Evolutionary conservation across 1,140 invertebrate species (phyloP), one percentile per base, ranked within the genome.

Genomic region (Temnothorax curvispinosus): DNA sequence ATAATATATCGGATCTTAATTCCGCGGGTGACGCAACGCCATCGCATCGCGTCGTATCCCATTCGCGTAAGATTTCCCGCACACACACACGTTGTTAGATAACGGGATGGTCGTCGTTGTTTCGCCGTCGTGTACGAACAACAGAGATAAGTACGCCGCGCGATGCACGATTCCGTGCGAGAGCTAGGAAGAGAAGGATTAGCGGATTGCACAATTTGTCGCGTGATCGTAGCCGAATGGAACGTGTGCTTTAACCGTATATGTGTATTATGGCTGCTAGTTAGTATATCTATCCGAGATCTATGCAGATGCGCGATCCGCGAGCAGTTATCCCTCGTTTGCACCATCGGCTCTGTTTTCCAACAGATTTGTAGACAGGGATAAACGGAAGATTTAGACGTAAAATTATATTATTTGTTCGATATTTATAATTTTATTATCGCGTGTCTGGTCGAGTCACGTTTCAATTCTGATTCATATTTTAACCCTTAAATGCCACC

Each of bases 201-300:
- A 62, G 27, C 44, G 41, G 52, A 89, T 90, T 89, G 89, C 85
- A 89, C 88, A 90, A 89, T 90, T 87, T 75, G 88, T 88, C 85
- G 69, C 89, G 78, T 90, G 85, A 90, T 89, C 72, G 72, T 80
- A 87, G 18, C 78, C 58, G 64, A 88, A 72, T 87, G 58, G 89
- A 84, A 89, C 85, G 77, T 76, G 67, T n/a, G 80, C 41, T 50
- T 52, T 32, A 41, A 50, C 41, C 35, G n/a, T 62, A 58, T 32
- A 74, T 74, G 38, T 27, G 27, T 56, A 74, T 84, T 72, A 84
- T 38, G 21, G 7, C 18, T 69, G 67, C 35, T 21, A 52, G 44
- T 27, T 18, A 77, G 35, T 69, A 88, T 88, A 88, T 88, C 58
- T 62, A 88, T 89, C 41, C 72, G 32, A 71, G 60, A 77, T 50